Evolutionary conservation across 2,113 vertebrate genomes (phyloP).

Genomic region (Eleginops maclovinus): DNA sequence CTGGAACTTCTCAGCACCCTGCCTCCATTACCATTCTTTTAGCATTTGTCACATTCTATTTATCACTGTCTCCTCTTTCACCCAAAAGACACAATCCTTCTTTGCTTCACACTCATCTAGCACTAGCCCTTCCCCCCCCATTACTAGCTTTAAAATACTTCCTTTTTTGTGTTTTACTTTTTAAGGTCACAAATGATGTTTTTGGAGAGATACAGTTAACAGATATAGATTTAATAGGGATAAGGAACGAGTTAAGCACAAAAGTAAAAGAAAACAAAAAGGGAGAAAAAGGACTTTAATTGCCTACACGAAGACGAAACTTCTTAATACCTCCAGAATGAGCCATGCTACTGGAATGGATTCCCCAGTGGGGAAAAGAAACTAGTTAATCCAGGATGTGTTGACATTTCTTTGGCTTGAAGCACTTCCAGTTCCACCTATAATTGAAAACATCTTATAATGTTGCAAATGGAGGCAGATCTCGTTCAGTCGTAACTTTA

Average conservation of each 20-base stretch:
- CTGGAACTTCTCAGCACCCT: conserved; percentile 14
- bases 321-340: conserved; percentile 46
- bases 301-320: conserved; percentile 28
- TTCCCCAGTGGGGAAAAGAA: conserved; percentile 42
- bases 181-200: not conserved
- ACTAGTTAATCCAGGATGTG: conserved; percentile 63
- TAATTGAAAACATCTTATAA: conserved; percentile 65
- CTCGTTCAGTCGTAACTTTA: conserved; percentile 21
- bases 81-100: not conserved
- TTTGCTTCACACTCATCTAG: not conserved
- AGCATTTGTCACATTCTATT: not conserved
- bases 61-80: not conserved
- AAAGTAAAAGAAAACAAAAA: conserved; percentile 50
- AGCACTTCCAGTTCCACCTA: conserved; percentile 56
- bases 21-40: not conserved
- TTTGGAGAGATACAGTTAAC: not conserved
- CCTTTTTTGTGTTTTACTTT: not conserved
- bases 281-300: not conserved
- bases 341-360: conserved; percentile 51
- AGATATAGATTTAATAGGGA: not conserved
- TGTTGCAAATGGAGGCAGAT: conserved; percentile 34
- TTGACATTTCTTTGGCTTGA: conserved; percentile 66
- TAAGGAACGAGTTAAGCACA: conserved; percentile 8
- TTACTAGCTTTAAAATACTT: not conserved
- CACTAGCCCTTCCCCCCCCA: not conserved